A percentile compares a stretch with the other conserved stretches of the same genome.
phyloP scores from a whole-genome alignment of 2,113 vertebrate species.

The Hemichromis elongatus region DNA sequence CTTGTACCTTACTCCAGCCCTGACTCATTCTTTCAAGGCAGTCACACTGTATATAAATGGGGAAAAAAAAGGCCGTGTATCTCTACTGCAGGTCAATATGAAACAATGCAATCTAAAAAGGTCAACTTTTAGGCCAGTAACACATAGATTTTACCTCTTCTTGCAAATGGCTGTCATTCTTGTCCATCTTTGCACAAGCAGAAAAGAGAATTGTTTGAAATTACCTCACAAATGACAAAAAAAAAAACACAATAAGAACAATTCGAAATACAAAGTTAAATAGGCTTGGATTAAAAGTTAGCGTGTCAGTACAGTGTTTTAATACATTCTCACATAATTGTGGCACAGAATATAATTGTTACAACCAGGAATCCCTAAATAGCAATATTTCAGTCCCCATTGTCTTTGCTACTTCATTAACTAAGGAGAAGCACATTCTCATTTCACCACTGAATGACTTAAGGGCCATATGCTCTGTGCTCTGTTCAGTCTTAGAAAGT shows the following conservation, averaged over 20 bases:
- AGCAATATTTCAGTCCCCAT: neutral
- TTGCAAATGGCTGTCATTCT: neutral
- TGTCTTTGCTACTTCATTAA: slow-evolving; percentile 13
- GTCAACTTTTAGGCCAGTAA: neutral
- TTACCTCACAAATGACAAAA: neutral
- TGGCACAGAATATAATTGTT: neutral
- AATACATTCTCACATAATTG: neutral
- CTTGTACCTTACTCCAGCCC: neutral
- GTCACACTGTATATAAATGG: neutral
- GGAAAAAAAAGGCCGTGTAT: rapidly evolving
- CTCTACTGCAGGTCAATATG: neutral
- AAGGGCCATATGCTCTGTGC: neutral
- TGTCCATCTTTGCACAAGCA: neutral
- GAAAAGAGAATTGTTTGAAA: neutral
- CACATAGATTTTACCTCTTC: neutral
- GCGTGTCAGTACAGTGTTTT: neutral
- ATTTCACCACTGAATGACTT: neutral
- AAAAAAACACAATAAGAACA: neutral
- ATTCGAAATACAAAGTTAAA: neutral
- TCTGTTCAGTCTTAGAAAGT: neutral
- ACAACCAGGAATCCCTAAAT: neutral
- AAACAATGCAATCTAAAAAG: rapidly evolving
- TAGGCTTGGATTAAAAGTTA: neutral
- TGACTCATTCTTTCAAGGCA: neutral
- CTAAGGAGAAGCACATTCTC: neutral